Conservation (phyloP, 2,113 vertebrate genomes). For the Oreochromis niloticus region DNA sequence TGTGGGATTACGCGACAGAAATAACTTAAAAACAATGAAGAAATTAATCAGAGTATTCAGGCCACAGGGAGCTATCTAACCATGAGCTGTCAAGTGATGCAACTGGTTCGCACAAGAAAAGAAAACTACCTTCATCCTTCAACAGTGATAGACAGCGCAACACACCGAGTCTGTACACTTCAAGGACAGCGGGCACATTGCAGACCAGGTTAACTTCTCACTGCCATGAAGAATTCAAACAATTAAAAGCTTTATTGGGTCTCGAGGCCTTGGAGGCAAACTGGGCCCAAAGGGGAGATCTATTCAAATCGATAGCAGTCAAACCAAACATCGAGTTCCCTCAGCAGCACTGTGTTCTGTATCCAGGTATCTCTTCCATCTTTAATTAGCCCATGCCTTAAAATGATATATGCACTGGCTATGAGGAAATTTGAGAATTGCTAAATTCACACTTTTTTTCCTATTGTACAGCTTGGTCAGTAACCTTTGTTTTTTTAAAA, state of each 20-base stretch:
- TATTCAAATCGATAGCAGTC: slow-evolving; percentile 15
- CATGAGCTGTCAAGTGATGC: neutral
- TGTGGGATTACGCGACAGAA: slow-evolving; percentile 17
- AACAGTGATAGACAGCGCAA: neutral
- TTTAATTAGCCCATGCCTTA: slow-evolving; percentile 43
- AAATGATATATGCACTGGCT: neutral
- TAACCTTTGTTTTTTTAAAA: neutral
- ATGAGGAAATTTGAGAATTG: slow-evolving; percentile 14
- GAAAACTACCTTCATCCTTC: neutral
- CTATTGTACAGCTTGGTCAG: neutral
- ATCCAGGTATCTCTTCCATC: slow-evolving; percentile 22
- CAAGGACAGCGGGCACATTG: neutral
- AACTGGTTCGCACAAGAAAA: neutral
- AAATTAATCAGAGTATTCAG: slow-evolving; percentile 19
- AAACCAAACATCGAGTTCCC: neutral
- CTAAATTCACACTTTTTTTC: neutral
- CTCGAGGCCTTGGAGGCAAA: slow-evolving; percentile 5
- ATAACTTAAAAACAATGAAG: neutral
- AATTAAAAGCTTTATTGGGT: slow-evolving; percentile 28
- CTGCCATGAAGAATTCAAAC: slow-evolving; percentile 3
- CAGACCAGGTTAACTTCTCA: neutral
- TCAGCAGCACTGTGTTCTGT: neutral
- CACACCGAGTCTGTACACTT: neutral
- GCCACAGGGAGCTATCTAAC: neutral
- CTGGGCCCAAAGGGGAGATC: slow-evolving; percentile 32